phyloP scores from a whole-genome alignment of 2,888 invertebrate species.

The Campaea margaritaria region DNA sequence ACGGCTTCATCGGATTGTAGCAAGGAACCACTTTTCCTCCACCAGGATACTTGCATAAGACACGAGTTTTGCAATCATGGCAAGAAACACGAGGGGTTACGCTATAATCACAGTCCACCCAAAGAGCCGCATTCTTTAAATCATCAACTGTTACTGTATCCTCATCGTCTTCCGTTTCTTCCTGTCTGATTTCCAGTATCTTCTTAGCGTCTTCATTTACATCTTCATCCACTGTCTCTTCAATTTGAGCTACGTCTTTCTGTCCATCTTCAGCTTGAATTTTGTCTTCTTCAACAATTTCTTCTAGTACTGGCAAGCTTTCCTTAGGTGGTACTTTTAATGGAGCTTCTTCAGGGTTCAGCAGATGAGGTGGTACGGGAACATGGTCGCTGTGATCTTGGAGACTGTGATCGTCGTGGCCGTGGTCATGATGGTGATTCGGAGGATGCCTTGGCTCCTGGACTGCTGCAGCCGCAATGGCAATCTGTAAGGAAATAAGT shows the following conservation, averaged over 20 bases:
- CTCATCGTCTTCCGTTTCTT: background rate
- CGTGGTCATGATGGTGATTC: background rate
- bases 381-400: background rate
- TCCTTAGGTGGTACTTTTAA: background rate
- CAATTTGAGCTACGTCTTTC: background rate
- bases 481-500: background rate
- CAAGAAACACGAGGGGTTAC: background rate
- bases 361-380: background rate
- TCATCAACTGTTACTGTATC: background rate
- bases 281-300: background rate
- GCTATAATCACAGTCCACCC: background rate
- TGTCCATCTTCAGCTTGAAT: background rate
- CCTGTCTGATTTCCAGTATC: background rate
- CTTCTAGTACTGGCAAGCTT: background rate
- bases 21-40: slow-evolving; percentile 20
- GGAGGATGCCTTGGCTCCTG: background rate
- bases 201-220: background rate
- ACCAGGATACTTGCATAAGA: slow-evolving; percentile 17
- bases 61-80: background rate
- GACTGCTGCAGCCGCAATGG: background rate
- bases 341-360: background rate
- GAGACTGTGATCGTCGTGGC: background rate
- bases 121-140: background rate
- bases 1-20: slow-evolving; percentile 9
- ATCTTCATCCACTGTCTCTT: background rate